Conservation (phyloP, 2,113 vertebrate genomes). For the Oriolus oriolus region DNA sequence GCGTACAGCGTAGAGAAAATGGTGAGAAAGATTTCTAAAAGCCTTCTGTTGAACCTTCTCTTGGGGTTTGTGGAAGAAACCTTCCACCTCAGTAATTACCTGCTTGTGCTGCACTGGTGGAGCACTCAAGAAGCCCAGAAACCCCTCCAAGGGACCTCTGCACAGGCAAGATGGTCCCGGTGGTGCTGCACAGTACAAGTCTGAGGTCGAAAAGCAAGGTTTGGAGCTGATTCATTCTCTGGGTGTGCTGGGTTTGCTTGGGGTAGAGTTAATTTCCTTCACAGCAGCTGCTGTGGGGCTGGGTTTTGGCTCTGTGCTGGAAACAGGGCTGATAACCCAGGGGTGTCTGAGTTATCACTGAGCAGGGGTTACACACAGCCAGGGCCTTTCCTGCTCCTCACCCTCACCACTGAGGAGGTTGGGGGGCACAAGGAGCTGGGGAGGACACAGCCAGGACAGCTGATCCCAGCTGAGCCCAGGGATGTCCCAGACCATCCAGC, state of each 20-base stretch:
- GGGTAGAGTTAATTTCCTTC: neutral
- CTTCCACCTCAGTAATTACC: neutral
- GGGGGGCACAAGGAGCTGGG: neutral
- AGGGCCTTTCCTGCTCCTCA: neutral
- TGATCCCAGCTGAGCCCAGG: neutral
- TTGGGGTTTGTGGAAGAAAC: neutral
- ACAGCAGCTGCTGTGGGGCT: neutral
- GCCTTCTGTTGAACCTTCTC: neutral
- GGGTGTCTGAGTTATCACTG: neutral
- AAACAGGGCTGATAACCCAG: neutral
- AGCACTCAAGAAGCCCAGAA: neutral
- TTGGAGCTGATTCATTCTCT: neutral
- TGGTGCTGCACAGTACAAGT: neutral
- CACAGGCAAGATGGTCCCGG: neutral
- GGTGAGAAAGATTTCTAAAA: neutral
- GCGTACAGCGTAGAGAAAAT: neutral
- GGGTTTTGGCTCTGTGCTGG: neutral
- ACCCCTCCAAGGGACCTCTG: neutral
- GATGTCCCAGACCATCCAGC: neutral
- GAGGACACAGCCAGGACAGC: neutral
- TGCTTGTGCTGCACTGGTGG: neutral
- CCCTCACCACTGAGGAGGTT: neutral
- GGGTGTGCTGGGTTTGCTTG: neutral
- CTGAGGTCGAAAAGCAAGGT: neutral
- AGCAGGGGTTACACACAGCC: neutral